Evolutionary conservation across 2,113 vertebrate genomes (phyloP).

Genomic region (Clarias macrocephalus): DNA sequence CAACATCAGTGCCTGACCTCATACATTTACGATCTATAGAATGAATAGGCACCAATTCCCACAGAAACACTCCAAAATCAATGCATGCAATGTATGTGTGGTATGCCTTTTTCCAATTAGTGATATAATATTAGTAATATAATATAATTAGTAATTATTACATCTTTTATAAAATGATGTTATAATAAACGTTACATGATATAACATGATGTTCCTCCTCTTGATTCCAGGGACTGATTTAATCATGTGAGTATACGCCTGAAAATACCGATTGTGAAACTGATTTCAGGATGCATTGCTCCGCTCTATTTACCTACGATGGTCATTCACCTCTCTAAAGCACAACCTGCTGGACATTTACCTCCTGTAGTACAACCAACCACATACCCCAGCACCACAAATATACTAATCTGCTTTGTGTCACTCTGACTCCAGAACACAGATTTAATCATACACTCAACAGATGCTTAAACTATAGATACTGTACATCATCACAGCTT

Average conservation of each 20-base stretch:
- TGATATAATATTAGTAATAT: not conserved
- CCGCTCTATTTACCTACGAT: constrained; percentile 35
- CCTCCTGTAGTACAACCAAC: constrained; percentile 2
- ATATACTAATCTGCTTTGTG: not conserved
- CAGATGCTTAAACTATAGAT: constrained; percentile 4
- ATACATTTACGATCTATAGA: no score
- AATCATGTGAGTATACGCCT: not conserved
- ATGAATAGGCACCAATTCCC: no score
- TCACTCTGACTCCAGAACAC: not conserved
- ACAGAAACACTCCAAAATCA: no score
- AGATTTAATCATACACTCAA: not conserved
- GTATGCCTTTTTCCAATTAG: not conserved
- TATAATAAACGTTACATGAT: not conserved
- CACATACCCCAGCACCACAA: constrained; percentile 1
- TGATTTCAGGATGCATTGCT: constrained; percentile 4
- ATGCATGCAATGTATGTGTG: not conserved
- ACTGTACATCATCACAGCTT: not conserved
- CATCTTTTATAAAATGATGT: not conserved
- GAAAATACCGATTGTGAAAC: not conserved
- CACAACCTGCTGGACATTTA: constrained; percentile 51
- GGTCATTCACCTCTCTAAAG: constrained; percentile 47
- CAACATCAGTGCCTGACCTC: no score
- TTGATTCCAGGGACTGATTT: not conserved
- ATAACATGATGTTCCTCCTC: not conserved
- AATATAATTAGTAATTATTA: not conserved